Evolutionary conservation across 2,797 vertebrate species (phyloP).

Genomic region (Furcifer pardalis): DNA sequence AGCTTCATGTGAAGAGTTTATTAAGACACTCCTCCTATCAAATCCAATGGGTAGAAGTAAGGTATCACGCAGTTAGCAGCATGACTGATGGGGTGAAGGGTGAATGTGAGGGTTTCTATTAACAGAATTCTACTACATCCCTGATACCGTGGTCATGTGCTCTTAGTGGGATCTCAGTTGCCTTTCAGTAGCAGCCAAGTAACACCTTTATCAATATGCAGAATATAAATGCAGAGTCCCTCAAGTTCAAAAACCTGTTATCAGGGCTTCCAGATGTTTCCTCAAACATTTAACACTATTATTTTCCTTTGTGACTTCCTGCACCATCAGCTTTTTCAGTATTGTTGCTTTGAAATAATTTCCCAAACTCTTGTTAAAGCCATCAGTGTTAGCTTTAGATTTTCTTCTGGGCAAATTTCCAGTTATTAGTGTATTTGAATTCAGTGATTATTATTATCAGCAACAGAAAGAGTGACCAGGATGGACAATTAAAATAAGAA

Average conservation of each 20-base stretch:
- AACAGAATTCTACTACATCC: neutral
- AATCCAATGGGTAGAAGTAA: neutral
- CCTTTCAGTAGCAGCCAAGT: neutral
- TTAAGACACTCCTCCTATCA: too few species aligned
- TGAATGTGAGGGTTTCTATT: too few species aligned
- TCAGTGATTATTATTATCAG: slow-evolving; percentile 25
- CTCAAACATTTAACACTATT: neutral
- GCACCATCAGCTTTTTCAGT: slow-evolving; percentile 11
- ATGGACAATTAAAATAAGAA: neutral
- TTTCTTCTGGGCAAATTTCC: slow-evolving; percentile 3
- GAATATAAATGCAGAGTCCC: neutral
- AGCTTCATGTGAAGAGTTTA: too few species aligned
- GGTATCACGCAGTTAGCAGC: too few species aligned
- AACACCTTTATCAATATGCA: neutral
- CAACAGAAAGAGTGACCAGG: neutral
- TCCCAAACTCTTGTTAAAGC: slow-evolving; percentile 10
- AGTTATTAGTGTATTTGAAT: neutral
- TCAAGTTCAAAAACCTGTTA: neutral
- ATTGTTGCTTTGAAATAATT: slow-evolving; percentile 10
- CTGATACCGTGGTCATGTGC: neutral
- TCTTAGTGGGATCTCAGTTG: neutral
- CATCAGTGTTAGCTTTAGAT: slow-evolving; percentile 19
- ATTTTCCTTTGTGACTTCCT: neutral
- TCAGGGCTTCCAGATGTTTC: neutral
- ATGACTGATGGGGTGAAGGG: too few species aligned